Base-by-base conservation (phyloP, 2,888 invertebrate genomes). In the Liposcelis brunnea region DNA sequence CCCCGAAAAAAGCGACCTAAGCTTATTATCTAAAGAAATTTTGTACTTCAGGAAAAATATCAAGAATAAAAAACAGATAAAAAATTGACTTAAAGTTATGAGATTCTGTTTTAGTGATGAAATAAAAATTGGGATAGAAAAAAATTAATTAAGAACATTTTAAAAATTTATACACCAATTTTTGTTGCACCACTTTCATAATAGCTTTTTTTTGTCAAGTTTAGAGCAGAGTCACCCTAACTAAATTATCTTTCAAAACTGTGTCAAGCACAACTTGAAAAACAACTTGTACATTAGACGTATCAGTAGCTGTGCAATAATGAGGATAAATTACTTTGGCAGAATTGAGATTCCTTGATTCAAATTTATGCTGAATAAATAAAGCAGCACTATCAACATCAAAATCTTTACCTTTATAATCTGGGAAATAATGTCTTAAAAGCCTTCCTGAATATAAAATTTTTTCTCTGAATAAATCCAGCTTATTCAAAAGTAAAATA, bases 231-330 rank as follows among this genome's bases (percentile, higher is more conserved):
- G 71, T 71, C 34, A 71, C 69, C 49, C 69, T 69, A 38, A 69
- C 67, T 38, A 75, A 62, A 61, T 75, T 75, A 51, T 73, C 72
- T 49, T 71, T 67, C 47, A 75, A 68, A 33, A 75, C 74, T 56
- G 72, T 74, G 58, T 75, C 74, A 72, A 75, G 74, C 48, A 75
- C 73, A 32, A 72, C 70, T 55, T 75, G 72, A 54, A 75, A 75
- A 21, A 75, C 75, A 14, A 73, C 73, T 59, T 74, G 72, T 31
- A 75, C 72, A 59, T 75, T 75, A 51, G 71, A 71, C 18, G 75
- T 76, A 55, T 76, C 75, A 0, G 75, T 76, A 26, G 76, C 76
- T 10, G 75, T 76, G 34, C 74, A 75, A 57, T 75, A 75, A 60
- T 76, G 76, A 2, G 75, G 73, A 58, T 74, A 75, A 21, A 75